A percentile compares a stretch with the other conserved stretches of the same genome.
Evolutionary conservation across 2,113 vertebrate species (phyloP).

Genomic region (Anoplopoma fimbria): DNA sequence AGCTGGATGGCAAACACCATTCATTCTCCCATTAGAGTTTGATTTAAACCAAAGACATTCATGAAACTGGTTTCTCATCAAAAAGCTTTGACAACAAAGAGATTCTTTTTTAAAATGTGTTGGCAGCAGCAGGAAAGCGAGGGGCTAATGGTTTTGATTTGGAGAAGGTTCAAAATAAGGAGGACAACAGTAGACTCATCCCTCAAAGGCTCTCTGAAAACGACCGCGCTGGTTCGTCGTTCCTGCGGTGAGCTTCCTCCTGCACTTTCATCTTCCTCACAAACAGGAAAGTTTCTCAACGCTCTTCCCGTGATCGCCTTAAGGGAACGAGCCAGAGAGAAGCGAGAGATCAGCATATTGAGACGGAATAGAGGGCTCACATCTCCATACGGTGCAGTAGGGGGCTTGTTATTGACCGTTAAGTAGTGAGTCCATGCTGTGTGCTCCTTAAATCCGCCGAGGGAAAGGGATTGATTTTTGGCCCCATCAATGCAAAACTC

Average conservation of each 20-base stretch:
- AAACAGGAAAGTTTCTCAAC: not conserved
- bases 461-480: not conserved
- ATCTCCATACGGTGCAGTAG: not conserved
- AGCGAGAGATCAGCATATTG: not conserved
- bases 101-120: not conserved
- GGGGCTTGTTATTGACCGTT: constrained; percentile 9
- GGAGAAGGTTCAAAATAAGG: not conserved
- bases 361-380: not conserved
- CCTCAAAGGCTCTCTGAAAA: not conserved
- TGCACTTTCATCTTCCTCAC: not conserved
- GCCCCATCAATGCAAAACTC: not conserved
- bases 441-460: not conserved
- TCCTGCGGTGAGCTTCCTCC: not conserved
- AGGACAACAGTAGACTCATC: not conserved
- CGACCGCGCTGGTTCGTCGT: not conserved
- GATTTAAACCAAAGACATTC: constrained; percentile 15
- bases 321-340: not conserved
- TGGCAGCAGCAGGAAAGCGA: not conserved
- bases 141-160: not conserved
- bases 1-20: constrained; percentile 10
- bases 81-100: constrained; percentile 8
- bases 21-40: constrained; percentile 24
- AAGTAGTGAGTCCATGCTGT: not conserved
- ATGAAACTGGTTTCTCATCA: constrained; percentile 2
- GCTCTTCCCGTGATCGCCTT: not conserved